Evolutionary conservation across 2,888 invertebrate species (phyloP).

Genomic region (Lycaena phlaeas): DNA sequence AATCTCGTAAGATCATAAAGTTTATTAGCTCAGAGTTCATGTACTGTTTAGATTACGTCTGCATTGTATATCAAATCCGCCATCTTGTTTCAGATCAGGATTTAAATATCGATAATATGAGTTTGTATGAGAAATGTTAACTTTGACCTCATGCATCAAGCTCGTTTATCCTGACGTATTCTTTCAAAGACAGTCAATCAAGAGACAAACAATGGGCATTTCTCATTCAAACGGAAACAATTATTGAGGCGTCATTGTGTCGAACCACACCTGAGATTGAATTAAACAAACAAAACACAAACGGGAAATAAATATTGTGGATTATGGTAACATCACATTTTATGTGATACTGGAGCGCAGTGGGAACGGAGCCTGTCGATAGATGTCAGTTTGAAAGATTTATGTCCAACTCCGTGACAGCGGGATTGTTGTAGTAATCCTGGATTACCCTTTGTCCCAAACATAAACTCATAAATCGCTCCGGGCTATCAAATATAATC

Average conservation of each 20-base stretch:
- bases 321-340: conserved; percentile 42
- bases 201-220: conserved; percentile 67
- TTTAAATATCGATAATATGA: no score
- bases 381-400: conserved; percentile 57
- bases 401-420: conserved; percentile 59
- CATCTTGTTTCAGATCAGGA: conserved; percentile 2
- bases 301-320: conserved; percentile 49
- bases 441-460: conserved; percentile 59
- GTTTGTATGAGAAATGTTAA: no score
- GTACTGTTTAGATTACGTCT: conserved; percentile 1
- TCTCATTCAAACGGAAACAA: conserved; percentile 71
- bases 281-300: conserved; percentile 67
- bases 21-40: conserved; percentile 8
- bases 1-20: conserved; percentile 20
- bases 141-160: no score
- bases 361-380: conserved; percentile 36
- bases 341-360: conserved; percentile 33
- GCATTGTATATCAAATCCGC: background rate
- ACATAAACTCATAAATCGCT: conserved; percentile 44
- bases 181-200: conserved; percentile 26
- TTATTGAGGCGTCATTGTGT: conserved; percentile 64
- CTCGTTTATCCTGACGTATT: background rate
- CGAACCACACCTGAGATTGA: conserved; percentile 53
- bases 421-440: conserved; percentile 48
- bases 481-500: background rate